A percentile compares a stretch with the other conserved stretches of the same genome.
These are phyloP conservation scores for Stomatorhinus walkeri DNA, from an alignment of 2,797 vertebrate genomes.

Conservation along the genomic window DNA sequence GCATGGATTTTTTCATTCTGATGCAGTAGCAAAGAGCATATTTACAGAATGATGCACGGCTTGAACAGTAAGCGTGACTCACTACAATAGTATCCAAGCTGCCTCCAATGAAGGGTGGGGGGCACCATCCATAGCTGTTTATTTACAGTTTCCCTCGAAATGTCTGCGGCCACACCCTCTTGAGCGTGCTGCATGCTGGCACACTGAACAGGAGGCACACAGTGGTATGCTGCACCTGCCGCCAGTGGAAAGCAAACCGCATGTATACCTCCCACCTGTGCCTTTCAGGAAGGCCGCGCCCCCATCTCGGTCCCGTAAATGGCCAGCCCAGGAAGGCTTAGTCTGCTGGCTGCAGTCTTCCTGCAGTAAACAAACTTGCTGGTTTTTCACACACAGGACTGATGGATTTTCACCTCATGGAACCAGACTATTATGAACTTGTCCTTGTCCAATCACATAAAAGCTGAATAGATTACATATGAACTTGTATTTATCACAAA, in stretches of 20 bases:
- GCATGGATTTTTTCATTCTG: background rate
- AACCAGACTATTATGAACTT: background rate
- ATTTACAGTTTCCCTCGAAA: background rate
- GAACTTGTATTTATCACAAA: background rate
- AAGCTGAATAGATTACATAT: background rate
- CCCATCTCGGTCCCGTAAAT: background rate
- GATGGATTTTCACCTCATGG: background rate
- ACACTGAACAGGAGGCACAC: background rate
- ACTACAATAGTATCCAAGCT: background rate
- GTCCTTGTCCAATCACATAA: background rate
- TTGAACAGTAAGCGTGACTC: background rate
- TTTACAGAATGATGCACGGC: conserved; percentile 13
- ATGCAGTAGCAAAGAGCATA: background rate
- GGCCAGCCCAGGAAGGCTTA: background rate
- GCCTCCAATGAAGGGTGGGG: background rate
- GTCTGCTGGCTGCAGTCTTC: background rate
- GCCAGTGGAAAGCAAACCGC: background rate
- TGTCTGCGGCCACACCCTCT: background rate
- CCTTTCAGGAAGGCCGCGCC: background rate
- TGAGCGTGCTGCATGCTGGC: background rate
- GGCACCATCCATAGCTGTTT: background rate
- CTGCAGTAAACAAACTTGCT: background rate
- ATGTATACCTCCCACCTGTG: background rate
- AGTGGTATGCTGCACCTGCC: background rate
- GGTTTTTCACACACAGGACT: background rate